These are phyloP conservation scores for Pristionchus fissidentatus DNA, from an alignment of 2,888 invertebrate species.

Conservation along the genomic window DNA sequence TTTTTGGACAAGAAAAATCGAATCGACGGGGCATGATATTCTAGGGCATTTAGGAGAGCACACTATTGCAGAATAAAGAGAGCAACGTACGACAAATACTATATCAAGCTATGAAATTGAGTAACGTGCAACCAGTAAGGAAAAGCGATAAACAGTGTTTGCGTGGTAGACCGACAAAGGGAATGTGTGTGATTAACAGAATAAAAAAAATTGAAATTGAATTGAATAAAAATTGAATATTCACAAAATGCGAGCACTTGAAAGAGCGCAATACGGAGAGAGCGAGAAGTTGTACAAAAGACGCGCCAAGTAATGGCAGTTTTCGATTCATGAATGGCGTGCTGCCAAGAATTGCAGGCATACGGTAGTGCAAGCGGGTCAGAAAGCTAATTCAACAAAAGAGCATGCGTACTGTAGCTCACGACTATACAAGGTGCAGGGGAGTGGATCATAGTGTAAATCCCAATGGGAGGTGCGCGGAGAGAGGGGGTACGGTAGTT, in stretches of 20 bases:
- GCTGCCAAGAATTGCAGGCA: not conserved
- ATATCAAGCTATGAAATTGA: conserved; percentile 40
- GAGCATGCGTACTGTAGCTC: too few relatives aligned
- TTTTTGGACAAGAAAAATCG: not conserved
- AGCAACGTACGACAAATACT: not conserved
- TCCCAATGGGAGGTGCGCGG: not conserved
- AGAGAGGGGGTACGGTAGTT: too few relatives aligned
- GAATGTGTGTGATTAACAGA: not conserved
- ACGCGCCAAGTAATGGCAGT: not conserved
- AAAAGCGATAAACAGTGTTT: not conserved
- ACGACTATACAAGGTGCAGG: not conserved
- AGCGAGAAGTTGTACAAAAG: too few relatives aligned
- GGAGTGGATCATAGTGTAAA: not conserved
- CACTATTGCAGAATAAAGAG: not conserved
- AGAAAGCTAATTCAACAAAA: too few relatives aligned
- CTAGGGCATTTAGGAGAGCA: not conserved
- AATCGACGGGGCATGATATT: not conserved
- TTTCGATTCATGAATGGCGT: not conserved
- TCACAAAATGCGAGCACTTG: not conserved
- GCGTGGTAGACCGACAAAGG: not conserved
- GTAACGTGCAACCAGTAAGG: not conserved
- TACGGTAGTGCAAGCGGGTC: not conserved
- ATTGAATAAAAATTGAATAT: not conserved
- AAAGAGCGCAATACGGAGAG: too few relatives aligned
- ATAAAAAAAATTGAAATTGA: not conserved